Base-by-base conservation (phyloP, 1,140 invertebrate genomes). In the Psix sp. region DNA sequence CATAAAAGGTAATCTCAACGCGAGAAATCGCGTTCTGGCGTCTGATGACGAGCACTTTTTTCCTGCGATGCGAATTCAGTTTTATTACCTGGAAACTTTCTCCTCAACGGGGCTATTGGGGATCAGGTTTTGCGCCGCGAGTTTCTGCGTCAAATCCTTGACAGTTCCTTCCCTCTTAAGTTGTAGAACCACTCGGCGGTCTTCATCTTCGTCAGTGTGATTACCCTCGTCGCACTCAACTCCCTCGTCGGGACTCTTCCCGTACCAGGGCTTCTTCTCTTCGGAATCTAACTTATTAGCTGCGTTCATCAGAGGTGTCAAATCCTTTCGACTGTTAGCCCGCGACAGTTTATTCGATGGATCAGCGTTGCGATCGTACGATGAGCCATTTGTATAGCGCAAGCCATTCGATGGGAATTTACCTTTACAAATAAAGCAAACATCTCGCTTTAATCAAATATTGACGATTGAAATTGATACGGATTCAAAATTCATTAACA, bases 121-220 rank as follows among this genome's bases (percentile, higher is more conserved):
- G 79, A 92, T 86, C 40, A 89, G 85, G 80, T 89, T 90, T 79
- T 91, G 90, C 82, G 90, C 94, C 14, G 92, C 91, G 68, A 96
- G 85, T 85, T 94, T 94, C 81, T 95, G 94, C 20, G 94, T 95
- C 51, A 96, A 87, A 88, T 96, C 94, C 87, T 94, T 94, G 16
- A 95, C 94, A 18, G 93, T 94, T 74, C 92, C 92, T 84, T 95
- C 93, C 45, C 91, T 88, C 81, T 92, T 92, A 48, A 92, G 78
- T 65, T 92, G 90, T 46, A 92, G 79, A 40, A 91, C 80, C 42
- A 89, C 87, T 70, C 89, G 89, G 74, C 89, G 86, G 77, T 91
- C 90, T 77, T 91, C 91, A 66, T 89, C 88, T 75, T 90, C 82
- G 57, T 87, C 84, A 45, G 87, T 86, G 59, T 85, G 81, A 80